Evolutionary conservation across 2,113 vertebrate species (phyloP), one percentile per base, ranked within the genome.

Genomic region (Corythornis madagascariensis): DNA sequence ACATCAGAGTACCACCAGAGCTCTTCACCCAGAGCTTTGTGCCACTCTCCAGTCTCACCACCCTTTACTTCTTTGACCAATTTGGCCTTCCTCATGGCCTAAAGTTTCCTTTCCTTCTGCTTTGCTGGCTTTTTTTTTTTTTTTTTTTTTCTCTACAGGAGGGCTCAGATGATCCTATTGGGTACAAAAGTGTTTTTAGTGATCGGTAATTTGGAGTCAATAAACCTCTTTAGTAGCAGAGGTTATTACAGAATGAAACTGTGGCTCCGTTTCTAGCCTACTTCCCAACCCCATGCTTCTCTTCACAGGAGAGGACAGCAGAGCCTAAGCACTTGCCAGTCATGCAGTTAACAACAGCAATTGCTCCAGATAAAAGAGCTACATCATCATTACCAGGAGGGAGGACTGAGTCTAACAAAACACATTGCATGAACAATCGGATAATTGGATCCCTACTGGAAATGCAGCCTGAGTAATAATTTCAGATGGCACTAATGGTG

Each of bases 371-470:
- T 86, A 88, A 81, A 94, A 85, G 63, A 89, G 75, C 64, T 86
- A 73, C 64, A 88, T 91, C 89, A 71, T 89, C 91, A 88, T 90
- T 88, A 95, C 65, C 76, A 29, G 47, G 65, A 80, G 69, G 40
- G 67, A 89, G 81, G 67, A 87, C 67, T 73, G 78, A 77, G 35
- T 71, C 71, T 85, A 88, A 86, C 75, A 80, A 90, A 95, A 87
- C 64, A 86, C 89, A 70, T 38, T 77, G 81, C 63, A 66, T 63
- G 64, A 92, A 84, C 75, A 85, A 74, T 67, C 0, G 15, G 47
- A n/a, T 94, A 94, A 93, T 92, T 86, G 92, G 89, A 91, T 94
- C 75, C 64, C 84, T 70, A 85, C 84, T 85, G 83, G 87, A 94
- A 95, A 73, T 60, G 71, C 78, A 94, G 87, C 60, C 48, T 5